Percentiles rank a stretch among this genome's conserved stretches.
phyloP scores from a whole-genome alignment of 2,888 invertebrate species.

The Amphimallon solstitiale region DNA sequence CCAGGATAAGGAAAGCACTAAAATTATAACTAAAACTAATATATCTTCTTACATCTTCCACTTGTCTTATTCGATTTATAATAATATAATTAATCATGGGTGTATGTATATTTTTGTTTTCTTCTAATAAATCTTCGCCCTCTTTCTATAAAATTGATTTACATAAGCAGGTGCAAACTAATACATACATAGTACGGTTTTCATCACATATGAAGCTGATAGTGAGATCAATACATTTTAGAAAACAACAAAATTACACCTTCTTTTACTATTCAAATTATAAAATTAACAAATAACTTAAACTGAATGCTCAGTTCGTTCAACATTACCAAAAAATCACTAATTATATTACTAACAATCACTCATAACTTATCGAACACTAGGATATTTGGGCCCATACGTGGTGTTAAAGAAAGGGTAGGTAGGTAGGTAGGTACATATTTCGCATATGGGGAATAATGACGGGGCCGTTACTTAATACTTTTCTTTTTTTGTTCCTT shows the following conservation, averaged over 20 bases:
- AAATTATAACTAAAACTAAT: conserved; percentile 42
- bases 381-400: conserved; percentile 51
- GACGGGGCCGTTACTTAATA: conserved; percentile 50
- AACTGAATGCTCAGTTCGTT: conserved; percentile 6
- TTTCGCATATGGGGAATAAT: conserved; percentile 35
- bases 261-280: background rate
- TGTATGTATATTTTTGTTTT: conserved; percentile 6
- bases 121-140: background rate
- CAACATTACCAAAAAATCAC: background rate
- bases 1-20: conserved; percentile 36
- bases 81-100: conserved; percentile 6
- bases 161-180: conserved; percentile 25
- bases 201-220: conserved; percentile 9
- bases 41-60: conserved; percentile 33
- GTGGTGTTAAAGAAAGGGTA: conserved; percentile 49
- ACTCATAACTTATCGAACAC: conserved; percentile 28
- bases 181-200: conserved; percentile 1
- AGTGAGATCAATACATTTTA: background rate
- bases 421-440: too few relatives aligned
- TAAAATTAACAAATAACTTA: background rate
- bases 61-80: conserved; percentile 30
- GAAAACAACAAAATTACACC: background rate
- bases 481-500: conserved; percentile 44
- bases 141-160: conserved; percentile 8
- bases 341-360: background rate